Base-by-base conservation (phyloP, 2,888 invertebrate genomes). In the Diarsia brunnea region DNA sequence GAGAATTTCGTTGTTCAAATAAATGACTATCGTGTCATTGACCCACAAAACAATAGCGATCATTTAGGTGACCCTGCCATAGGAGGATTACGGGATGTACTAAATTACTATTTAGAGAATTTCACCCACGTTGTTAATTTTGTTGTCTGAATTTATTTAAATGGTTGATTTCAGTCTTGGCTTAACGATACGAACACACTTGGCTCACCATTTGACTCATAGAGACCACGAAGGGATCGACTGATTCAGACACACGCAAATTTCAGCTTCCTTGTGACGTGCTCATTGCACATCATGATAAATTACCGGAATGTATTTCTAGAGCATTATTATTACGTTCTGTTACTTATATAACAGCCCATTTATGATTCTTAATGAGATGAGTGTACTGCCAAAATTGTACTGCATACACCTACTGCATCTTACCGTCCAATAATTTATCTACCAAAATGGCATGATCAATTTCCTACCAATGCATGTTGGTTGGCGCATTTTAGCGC, bases 381-480 rank as follows among this genome's bases (percentile, higher is more conserved):
- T 68, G 71, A 72, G 11, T 51, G n/a, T 51, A 21, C 24, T 73
- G 82, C 72, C 75, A 82, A 84, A 60, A 66, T 27, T 55, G 4
- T 38, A 31, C 12, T 63, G 27, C 16, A 19, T 24, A 63, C 47
- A 69, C 49, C 16, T 64, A 53, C 45, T 65, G 58, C 47, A 53
- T 8, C 19, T 43, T 16, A 38, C 47, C 14, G 43, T 51, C 21
- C 19, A 58, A 47, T 69, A 21, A 69, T 75, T 51, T 64, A 53
- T 81, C 45, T 51, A 19, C 14, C 31, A 63, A 67, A 67, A 7
- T 12, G 8, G 4, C 16, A 60, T 65, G 61, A 55, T 51, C 24
- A 24, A 49, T 66, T 63, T 51, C 38, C n/a, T 31, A 24, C 38
- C 11, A 51, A 19, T 7, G 5, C 38, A 38, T 38, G 38, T 38